Evolutionary conservation across 2,888 invertebrate species (phyloP), one percentile per base, ranked within the genome.

Genomic region (Epistrophe grossulariae): DNA sequence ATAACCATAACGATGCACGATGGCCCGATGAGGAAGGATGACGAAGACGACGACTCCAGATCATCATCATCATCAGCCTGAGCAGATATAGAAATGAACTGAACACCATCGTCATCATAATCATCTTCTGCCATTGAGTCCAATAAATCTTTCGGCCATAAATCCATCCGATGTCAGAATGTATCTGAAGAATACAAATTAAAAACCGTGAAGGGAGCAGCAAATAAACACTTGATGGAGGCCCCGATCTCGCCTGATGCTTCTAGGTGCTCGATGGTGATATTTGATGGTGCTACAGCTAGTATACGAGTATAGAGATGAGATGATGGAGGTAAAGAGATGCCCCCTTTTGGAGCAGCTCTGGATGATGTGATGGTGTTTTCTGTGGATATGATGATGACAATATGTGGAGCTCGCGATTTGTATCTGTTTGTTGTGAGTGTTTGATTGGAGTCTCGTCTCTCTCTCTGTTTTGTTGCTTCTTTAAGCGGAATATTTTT

Each of bases 371-470:
- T 55, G 64, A 50, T 80, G 55, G 73, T 79, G 71, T 59, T 79
- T 78, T 87, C 82, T 74, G 64, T 55, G 81, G 84, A 83, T 87
- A 79, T 83, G 87, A 87, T 87, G 87, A 87, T 87, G 87, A 87
- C 87, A 87, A 87, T 87, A 87, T 87, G 87, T 83, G 83, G 83
- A 83, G 79, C 83, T 83, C 71, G 74, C 87, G 83, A 87, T 87
- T 87, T 87, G 87, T 87, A 87, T 87, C 87, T 87, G 83, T 87
- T 87, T 87, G 83, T 87, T 87, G 87, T 87, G 79, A 87, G 87
- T 83, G 83, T 87, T 82, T 82, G 83, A 83, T 87, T 82, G 85
- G 87, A 83, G 87, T 87, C 79, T 87, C 6, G 87, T 87, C 79
- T 87, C 6, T 60, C 31, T 59, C 35, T 59, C 15, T 28, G 73